Conservation (phyloP, 92 coral and sea anemone genomes). For the Phymanthus crucifer region DNA sequence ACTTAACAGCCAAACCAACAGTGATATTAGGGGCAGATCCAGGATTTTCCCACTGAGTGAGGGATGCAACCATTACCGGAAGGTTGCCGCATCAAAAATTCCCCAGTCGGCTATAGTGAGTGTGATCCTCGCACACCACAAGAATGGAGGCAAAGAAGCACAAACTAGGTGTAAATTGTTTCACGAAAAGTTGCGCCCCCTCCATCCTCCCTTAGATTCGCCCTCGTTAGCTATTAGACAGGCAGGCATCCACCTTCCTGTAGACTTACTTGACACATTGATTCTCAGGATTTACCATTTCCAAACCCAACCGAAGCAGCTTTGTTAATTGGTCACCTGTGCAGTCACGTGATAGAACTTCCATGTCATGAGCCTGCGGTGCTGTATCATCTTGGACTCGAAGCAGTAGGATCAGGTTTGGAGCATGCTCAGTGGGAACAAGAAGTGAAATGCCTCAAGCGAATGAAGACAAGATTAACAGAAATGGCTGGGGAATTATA, state of each 20-base stretch:
- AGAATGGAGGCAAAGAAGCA: too few relatives aligned
- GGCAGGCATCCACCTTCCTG: not conserved
- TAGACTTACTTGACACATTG: not conserved
- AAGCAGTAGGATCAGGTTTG: conserved; percentile 52
- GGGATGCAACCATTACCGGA: too few relatives aligned
- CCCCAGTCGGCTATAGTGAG: too few relatives aligned
- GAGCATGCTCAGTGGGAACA: conserved; percentile 61
- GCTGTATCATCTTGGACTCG: conserved; percentile 43
- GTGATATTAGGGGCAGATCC: too few relatives aligned
- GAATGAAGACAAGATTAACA: not conserved
- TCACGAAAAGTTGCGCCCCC: too few relatives aligned
- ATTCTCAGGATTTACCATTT: conserved; percentile 75
- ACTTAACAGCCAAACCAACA: too few relatives aligned
- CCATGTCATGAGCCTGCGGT: conserved; percentile 38
- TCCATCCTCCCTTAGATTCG: too few relatives aligned
- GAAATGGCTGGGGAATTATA: not conserved
- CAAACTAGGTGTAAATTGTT: too few relatives aligned
- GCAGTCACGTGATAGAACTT: conserved; percentile 38
- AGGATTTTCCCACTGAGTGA: too few relatives aligned
- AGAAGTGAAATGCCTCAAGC: conserved; percentile 15
- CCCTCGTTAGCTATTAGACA: too few relatives aligned
- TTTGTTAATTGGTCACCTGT: conserved; percentile 62
- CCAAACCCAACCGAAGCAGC: conserved; percentile 85
- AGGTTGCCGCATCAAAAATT: too few relatives aligned
- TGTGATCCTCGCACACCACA: too few relatives aligned